Conservation (phyloP, 2,113 vertebrate genomes). For the Loxodonta africana region DNA sequence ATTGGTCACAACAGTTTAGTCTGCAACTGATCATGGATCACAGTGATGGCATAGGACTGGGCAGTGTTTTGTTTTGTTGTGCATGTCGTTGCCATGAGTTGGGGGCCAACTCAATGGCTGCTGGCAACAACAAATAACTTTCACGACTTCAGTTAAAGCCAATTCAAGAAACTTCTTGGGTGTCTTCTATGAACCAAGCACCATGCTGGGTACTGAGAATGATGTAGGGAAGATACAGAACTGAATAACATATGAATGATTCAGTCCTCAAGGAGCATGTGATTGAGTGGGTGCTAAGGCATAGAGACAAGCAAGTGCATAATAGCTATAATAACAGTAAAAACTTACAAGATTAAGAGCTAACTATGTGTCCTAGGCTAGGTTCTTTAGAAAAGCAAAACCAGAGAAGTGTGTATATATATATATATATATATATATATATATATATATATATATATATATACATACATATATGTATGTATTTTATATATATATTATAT, state of each 20-base stretch:
- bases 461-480: too few species aligned
- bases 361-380: background rate
- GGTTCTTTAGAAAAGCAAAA: too few species aligned
- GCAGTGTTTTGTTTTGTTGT: background rate
- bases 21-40: background rate
- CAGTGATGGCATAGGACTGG: background rate
- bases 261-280: background rate
- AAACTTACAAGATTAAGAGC: constrained; percentile 29
- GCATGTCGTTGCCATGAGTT: background rate
- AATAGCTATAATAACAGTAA: background rate
- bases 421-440: too few species aligned
- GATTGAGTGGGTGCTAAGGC: background rate
- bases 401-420: too few species aligned
- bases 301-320: background rate
- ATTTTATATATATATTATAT: too few species aligned
- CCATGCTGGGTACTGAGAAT: background rate
- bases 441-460: too few species aligned
- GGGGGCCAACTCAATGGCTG: background rate
- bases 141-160: constrained; percentile 40
- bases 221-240: background rate
- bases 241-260: background rate
- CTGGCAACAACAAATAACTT: background rate
- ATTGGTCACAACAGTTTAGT: background rate
- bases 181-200: background rate
- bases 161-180: constrained; percentile 38